Base-by-base conservation (phyloP, 1,140 invertebrate genomes). In the Cydia fagiglandana region DNA sequence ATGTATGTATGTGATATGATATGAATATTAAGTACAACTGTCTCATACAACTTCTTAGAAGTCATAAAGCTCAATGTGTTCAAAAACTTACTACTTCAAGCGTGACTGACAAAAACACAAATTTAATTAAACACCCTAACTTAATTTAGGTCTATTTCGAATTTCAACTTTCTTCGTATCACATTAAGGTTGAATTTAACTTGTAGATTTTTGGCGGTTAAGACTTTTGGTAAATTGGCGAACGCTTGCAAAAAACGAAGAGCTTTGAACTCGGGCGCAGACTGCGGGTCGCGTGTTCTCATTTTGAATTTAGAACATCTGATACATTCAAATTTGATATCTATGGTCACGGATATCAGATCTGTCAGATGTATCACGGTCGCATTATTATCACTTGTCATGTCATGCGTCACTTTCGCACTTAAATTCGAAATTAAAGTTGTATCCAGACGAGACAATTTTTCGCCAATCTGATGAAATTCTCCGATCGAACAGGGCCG, bases 251-350 rank as follows among this genome's bases (percentile, higher is more conserved):
- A 61, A 61, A 61, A 61, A 10, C n/a, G 56, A 3, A 24, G 56
- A 61, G 56, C 56, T 61, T 61, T 61, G 56, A 61, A 61, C 56
- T 61, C 56, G 4, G 17, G 56, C 56, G 56, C 56, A 61, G 56
- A 61, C 20, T 61, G 20, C 50, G 17, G 50, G 15, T 17, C 45
- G 45, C 45, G 45, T 41, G 38, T 47, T 47, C 45, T 47, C 45
- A 47, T 47, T 47, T 47, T 47, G 45, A 47, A 47, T 47, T 47
- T 47, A 47, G 45, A 47, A 47, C 45, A 47, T 47, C 45, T 12
- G 13, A 47, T 47, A 15, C 2, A 47, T 47, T 15, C 12, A 47
- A 47, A 47, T 41, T 10, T 47, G 12, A 47, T 47, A 13, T 47
- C 13, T 47, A 47, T 47, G 13, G 45, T 15, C 10, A 47, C 45